Conservation (phyloP, 2,113 vertebrate genomes). For the Buteo buteo region DNA sequence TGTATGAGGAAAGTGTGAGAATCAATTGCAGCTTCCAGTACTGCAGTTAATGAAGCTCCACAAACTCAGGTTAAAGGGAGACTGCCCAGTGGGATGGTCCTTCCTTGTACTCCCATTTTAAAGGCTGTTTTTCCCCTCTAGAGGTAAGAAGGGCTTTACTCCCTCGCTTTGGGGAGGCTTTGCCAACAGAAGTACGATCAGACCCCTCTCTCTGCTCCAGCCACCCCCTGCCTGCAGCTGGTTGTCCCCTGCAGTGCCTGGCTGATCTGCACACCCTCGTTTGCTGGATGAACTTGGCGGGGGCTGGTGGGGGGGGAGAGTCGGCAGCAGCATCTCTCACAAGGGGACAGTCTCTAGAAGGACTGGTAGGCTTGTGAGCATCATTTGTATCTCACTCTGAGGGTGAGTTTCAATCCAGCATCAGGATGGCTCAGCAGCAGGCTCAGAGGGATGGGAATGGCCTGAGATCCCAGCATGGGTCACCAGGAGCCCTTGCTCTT, state of each 20-base stretch:
- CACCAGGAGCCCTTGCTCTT: background rate
- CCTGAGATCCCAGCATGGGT: too few species aligned
- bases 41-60: background rate
- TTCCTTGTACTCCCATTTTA: rapidly evolving
- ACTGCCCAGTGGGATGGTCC: background rate
- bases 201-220: background rate
- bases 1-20: background rate
- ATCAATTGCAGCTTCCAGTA: background rate
- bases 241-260: rapidly evolving
- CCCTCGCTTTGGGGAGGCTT: rapidly evolving
- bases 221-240: too few species aligned
- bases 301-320: rapidly evolving
- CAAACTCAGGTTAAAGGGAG: background rate
- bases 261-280: background rate
- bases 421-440: background rate
- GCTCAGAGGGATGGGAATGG: background rate
- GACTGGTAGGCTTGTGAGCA: rapidly evolving
- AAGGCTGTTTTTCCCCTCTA: background rate
- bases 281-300: too few species aligned
- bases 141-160: background rate
- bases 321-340: background rate
- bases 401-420: background rate
- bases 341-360: background rate
- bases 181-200: background rate
- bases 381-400: background rate